phyloP scores from a whole-genome alignment of 2,797 vertebrate genomes.

The Catostomus latipinnis region DNA sequence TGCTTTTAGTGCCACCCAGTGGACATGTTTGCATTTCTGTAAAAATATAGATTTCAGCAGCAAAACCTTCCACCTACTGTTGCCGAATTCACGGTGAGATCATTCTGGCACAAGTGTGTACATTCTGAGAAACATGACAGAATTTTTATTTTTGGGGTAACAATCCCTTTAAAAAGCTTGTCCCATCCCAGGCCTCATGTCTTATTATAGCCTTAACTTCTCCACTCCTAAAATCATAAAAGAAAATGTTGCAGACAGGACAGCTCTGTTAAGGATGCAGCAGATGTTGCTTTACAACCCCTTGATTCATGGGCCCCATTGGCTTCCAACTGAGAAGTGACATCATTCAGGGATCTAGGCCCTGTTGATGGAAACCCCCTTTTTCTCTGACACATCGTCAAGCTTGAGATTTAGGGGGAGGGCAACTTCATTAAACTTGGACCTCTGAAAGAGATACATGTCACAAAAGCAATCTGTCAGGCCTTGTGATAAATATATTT shows the following conservation, averaged over 20 bases:
- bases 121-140: neutral
- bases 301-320: conserved; percentile 64
- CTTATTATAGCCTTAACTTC: conserved; percentile 17
- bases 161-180: neutral
- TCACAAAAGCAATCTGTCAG: conserved; percentile 61
- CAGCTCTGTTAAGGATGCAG: conserved; percentile 33
- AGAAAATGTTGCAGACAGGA: conserved; percentile 48
- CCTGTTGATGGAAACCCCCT: conserved; percentile 57
- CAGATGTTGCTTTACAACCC: conserved; percentile 56
- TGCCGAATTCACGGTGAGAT: no score
- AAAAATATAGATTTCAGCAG: no score
- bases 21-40: no score
- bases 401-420: conserved; percentile 42
- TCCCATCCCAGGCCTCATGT: neutral
- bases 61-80: no score
- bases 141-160: neutral
- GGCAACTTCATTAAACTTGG: conserved; percentile 66
- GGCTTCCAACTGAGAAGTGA: conserved; percentile 68
- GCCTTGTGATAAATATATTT: conserved; percentile 60
- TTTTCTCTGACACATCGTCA: conserved; percentile 49
- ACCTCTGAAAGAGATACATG: conserved; percentile 60
- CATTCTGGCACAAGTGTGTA: no score
- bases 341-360: conserved; percentile 66
- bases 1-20: no score
- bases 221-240: neutral